Base-by-base conservation (phyloP, 2,797 vertebrate genomes). In the Rallus crepitans region DNA sequence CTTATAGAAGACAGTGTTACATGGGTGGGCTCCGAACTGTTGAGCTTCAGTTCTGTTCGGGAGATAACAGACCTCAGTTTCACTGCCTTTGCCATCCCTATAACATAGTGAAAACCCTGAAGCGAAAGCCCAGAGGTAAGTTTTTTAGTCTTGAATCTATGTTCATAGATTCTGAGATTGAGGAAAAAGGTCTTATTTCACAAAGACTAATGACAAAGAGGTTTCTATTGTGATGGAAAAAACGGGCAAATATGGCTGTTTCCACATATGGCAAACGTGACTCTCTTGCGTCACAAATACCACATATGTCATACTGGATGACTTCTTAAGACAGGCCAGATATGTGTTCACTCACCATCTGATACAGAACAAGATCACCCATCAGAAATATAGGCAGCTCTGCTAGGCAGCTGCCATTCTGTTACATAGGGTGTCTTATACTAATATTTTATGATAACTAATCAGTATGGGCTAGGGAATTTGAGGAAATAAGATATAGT, bases 11-110 rank as follows among this genome's bases (percentile, higher is more conserved):
- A 59, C 12, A 25, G 18, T 12, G 27, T 82, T 66, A 42, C 45
- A 73, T 64, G 70, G 80, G 40, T 91, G 40, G 66, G 48, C 31
- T 88, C 65, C 66, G 65, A 52, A 78, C 48, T 71, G 24, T 1
- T 63, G 56, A 90, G 35, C 35, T 95, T 93, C 85, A 69, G 55
- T 79, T 87, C 52, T 76, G 6, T 94, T 90, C 57, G 56, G 65
- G 37, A 91, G 42, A 83, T 69, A 47, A 61, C 15, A 59, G 42
- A 72, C n/a, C 39, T 76, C 39, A 66, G 37, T 79, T 79, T 90
- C 73, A 63, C 14, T 20, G 24, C 57, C 30, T 78, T 89, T 75
- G 4, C 45, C 45, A 47, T 69, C 33, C 50, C 13, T 7, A 25
- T 56, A 53, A 37, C 33, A 52, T 17, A 48, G 30, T 42, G 35